Base-by-base conservation (phyloP, 2,888 invertebrate genomes). In the Ptycholaimellus sp. region DNA sequence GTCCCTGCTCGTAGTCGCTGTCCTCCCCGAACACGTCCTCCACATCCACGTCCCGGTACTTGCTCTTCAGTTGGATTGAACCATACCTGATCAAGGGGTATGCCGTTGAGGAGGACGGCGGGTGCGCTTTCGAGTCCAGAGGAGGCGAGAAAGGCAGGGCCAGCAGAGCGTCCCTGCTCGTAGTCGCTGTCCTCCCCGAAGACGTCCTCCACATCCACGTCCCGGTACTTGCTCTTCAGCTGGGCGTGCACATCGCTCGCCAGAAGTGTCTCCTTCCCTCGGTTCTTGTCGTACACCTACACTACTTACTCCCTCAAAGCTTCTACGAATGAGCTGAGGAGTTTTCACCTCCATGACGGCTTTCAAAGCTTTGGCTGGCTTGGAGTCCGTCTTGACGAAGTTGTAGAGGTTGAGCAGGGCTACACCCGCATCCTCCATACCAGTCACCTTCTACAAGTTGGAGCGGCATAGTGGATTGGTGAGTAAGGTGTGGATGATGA, bases 341-440 rank as follows among this genome's bases (percentile, higher is more conserved):
- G 35, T 11, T 23, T n/a, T 28, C 37, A 81, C 76, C 61, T 80
- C 78, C 20, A 76, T 75, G 17, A 93, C 65, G 58, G 87, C 85
- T 43, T 74, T 71, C 25, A 83, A 67, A 0, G 81, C 87, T 36
- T 62, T 62, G 20, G 74, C 70, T 37, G 72, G 68, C 1, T 74
- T 66, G 52, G 73, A 73, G 44, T 72, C 72, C 54, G 77, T 76
- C 1, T 72, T 69, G 11, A 87, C 70, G 59, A 78, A 90, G 62
- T 90, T 85, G 61, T 76, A 87, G 1, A 82, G 79, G 49, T 80
- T 76, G 9, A 78, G 67, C 40, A 85, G 65, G 17, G 85, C 82
- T 2, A 80, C 71, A 22, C 77, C 74, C 1, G 79, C 69, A 57
- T 74, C 72, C 2, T 68, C 66, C n/a, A 67, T 58, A 0, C 73